Evolutionary conservation across 2,113 vertebrate species (phyloP).

Genomic region (Panthera uncia): DNA sequence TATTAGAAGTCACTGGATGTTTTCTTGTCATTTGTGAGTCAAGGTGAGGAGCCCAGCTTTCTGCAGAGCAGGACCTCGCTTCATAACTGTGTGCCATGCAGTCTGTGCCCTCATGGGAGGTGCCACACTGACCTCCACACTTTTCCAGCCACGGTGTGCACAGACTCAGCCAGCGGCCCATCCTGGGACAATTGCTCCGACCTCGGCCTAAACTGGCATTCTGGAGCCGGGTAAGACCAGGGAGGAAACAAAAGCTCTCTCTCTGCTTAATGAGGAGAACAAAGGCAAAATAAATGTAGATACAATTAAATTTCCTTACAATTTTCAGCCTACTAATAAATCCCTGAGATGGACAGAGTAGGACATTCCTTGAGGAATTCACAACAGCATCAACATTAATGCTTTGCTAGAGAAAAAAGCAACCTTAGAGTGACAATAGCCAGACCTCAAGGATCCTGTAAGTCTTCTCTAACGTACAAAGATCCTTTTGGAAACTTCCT

Average conservation of each 20-base stretch:
- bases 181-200: neutral
- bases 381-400: neutral
- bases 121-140: neutral
- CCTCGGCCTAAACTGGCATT: neutral
- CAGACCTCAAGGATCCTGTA: neutral
- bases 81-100: neutral
- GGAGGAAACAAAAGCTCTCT: neutral
- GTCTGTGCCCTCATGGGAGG: neutral
- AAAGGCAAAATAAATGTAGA: neutral
- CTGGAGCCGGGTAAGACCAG: neutral
- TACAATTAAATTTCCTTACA: neutral
- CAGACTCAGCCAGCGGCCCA: neutral
- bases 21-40: neutral
- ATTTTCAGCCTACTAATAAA: neutral
- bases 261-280: neutral
- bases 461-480: neutral
- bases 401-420: neutral
- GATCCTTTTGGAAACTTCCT: neutral
- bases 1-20: neutral
- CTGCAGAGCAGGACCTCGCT: neutral
- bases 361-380: neutral
- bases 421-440: neutral
- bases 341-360: neutral
- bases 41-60: neutral
- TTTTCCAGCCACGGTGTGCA: neutral